Evolutionary conservation across 2,113 vertebrate species (phyloP), one percentile per base, ranked within the genome.

Genomic region (Epinephelus cyanopodus): DNA sequence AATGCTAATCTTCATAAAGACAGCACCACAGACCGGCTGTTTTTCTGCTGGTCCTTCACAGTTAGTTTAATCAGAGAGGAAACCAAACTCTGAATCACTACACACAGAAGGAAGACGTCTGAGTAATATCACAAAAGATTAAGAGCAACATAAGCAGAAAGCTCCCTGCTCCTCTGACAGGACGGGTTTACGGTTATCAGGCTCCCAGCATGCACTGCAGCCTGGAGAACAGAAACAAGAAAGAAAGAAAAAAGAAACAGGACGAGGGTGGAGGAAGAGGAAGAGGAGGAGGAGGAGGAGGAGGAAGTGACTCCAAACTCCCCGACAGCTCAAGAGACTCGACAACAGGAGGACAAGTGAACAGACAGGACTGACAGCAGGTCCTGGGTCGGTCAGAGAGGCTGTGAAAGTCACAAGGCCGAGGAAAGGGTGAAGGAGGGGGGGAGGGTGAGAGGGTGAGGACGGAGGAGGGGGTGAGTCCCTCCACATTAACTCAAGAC

Each of bases 131-230:
- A 47, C 65, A 53, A 11, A 5, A 54, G 29, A 56, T 54, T 19
- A 29, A 50, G 57, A 65, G n/a, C 0, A 9, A 45, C 64, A 67
- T 56, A 58, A 53, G 70, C 70, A 29, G 7, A 60, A 21, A 64
- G 60, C 23, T 66, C 74, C 70, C 69, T 23, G 61, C 68, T 70
- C 67, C 73, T 61, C 64, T 33, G 48, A 80, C 68, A 84, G 63
- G 12, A 75, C 50, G 14, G 79, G 56, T 63, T 37, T 37, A 47
- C 3, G 13, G 27, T 21, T 37, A 68, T 29, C 82, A 68, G 56
- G 48, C 84, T 88, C 86, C 87, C 81, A 82, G 82, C 90, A 92
- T 87, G 91, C 90, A 89, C 68, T 79, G 79, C 72, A 80, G 87
- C 80, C 80, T 58, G 37, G 69, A 64, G 74, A 54, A 87, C 73